phyloP scores from a whole-genome alignment of 2,888 invertebrate species.

The Diadegma fenestrale region DNA sequence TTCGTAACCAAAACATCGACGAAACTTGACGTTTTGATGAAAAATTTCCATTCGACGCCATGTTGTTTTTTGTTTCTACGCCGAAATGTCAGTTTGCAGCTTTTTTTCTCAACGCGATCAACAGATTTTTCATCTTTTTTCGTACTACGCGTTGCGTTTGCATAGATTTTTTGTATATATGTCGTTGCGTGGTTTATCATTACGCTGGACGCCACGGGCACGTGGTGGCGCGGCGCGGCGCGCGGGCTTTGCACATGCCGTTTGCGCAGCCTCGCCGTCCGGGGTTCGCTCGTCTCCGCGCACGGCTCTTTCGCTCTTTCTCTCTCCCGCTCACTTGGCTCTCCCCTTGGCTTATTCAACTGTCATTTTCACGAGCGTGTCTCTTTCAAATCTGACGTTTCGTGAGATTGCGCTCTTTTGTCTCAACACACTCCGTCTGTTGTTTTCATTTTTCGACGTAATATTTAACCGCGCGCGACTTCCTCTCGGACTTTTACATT shows the following conservation, averaged over 20 bases:
- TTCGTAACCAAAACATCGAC: neutral
- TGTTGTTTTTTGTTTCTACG: neutral
- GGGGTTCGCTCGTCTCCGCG: slow-evolving; percentile 73
- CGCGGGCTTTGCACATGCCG: slow-evolving; percentile 74
- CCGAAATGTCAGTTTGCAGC: neutral
- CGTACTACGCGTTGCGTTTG: neutral
- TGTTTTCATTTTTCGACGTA: neutral
- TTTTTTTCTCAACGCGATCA: neutral
- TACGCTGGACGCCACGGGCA: slow-evolving; percentile 75
- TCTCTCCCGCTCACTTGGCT: slow-evolving; percentile 45
- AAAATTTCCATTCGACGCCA: neutral
- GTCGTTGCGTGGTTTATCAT: slow-evolving; percentile 41
- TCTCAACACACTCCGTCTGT: neutral
- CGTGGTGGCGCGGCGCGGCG: slow-evolving; percentile 75
- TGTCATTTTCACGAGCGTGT: slow-evolving; percentile 71
- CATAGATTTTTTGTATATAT: slow-evolving; percentile 4
- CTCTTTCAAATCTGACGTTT: slow-evolving; percentile 65
- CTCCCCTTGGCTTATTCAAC: slow-evolving; percentile 68
- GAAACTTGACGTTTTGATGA: neutral
- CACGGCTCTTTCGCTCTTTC: slow-evolving; percentile 75
- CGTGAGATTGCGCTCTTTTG: slow-evolving; percentile 49
- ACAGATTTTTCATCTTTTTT: slow-evolving; percentile 9
- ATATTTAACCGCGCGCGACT: slow-evolving; percentile 5
- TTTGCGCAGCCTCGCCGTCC: slow-evolving; percentile 67
- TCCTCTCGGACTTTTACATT: neutral